Base-by-base conservation (phyloP, 2,113 vertebrate genomes). In the Panurus biarmicus region DNA sequence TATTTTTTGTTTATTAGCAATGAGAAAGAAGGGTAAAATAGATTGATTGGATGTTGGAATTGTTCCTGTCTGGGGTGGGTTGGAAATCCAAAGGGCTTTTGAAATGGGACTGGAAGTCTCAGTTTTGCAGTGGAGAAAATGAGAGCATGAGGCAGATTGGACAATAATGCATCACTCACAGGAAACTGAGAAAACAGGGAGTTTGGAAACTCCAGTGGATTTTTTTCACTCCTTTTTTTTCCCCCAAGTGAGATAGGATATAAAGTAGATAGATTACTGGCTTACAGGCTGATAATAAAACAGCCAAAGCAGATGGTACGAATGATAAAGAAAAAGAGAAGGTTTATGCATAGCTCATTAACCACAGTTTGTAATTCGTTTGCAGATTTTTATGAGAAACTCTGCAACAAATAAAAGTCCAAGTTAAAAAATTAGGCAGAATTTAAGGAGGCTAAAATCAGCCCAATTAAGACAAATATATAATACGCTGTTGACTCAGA, bases 261-360 rank as follows among this genome's bases (percentile, higher is more conserved):
- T 89, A 88, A 96, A 95, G 21, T 66, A 87, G 74, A 78, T 73
- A 86, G 70, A 94, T 97, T 93, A 96, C 87, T 95, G 95, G 33
- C 84, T 95, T 86, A 90, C 48, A 96, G 83, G 81, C 75, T 95
- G 92, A 71, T 94, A 94, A 94, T 94, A 93, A 97, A 96, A 79
- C 89, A 95, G 71, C 51, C 85, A 95, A 93, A 96, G 50, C 78
- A 96, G 76, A 96, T 96, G 91, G 88, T 71, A 80, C 38, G 14
- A 95, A 94, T 82, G 76, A 94, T 92, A 95, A 96, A 95, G 57
- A 42, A 95, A 96, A 95, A 78, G 67, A 70, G 77, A 69, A 51
- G 56, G 56, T 50, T 95, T 96, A 92, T 89, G 62, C 78, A 85
- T 80, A 95, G 64, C 78, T 97, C 94, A 93, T 96, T 96, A 95